Evolutionary conservation across 2,797 vertebrate genomes (phyloP).

Genomic region (Parauchenoglanis punctatus): DNA sequence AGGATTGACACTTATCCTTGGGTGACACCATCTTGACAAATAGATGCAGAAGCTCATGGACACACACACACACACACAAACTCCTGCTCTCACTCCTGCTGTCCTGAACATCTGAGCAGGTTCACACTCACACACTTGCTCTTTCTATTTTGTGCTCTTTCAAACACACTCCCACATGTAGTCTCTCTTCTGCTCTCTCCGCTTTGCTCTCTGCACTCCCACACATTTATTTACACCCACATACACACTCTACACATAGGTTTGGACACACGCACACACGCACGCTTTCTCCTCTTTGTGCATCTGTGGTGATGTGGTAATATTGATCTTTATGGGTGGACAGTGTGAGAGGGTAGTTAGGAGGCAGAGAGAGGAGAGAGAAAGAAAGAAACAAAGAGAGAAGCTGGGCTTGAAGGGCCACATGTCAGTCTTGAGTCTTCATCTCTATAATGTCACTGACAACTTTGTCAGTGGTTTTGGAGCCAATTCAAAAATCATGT

Average conservation of each 20-base stretch:
- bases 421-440: conserved; percentile 27
- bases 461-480: background rate
- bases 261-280: background rate
- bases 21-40: conserved; percentile 37
- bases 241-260: conserved; percentile 12
- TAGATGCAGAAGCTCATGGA: conserved; percentile 6
- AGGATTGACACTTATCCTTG: conserved; percentile 46
- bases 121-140: conserved; percentile 33
- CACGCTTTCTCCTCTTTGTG: conserved; percentile 9
- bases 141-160: conserved; percentile 20
- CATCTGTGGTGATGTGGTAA: conserved; percentile 3
- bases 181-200: conserved; percentile 22
- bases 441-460: conserved; percentile 17
- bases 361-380: background rate
- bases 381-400: background rate
- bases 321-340: conserved; percentile 22
- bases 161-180: conserved; percentile 26
- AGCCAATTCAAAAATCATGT: background rate
- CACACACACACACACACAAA: conserved; percentile 8
- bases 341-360: conserved; percentile 21
- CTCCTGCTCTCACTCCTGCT: conserved; percentile 14
- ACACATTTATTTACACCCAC: conserved; percentile 31
- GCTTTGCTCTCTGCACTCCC: conserved; percentile 23
- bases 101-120: conserved; percentile 28
- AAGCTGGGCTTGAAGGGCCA: conserved; percentile 9